These are phyloP conservation scores for Coptotermes formosanus DNA, from an alignment of 1,140 invertebrate species.

Conservation along the genomic window DNA sequence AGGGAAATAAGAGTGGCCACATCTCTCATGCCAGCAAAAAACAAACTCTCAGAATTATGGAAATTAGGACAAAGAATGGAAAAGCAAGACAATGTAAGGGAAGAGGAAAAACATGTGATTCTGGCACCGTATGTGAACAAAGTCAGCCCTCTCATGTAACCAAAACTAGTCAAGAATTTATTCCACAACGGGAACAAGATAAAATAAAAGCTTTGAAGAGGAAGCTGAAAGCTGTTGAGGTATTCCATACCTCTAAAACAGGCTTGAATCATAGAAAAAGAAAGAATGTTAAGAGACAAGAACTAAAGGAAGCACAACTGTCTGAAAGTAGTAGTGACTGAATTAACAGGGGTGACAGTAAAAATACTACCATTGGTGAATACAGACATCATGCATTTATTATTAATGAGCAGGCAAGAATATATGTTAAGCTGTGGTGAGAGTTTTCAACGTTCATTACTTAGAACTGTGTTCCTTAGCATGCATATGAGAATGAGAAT, in stretches of 20 bases:
- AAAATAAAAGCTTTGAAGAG: slow-evolving; percentile 61
- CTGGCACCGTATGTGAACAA: slow-evolving; percentile 28
- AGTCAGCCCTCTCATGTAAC: slow-evolving; percentile 37
- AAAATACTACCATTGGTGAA: no score
- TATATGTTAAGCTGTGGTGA: no score
- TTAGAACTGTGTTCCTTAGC: no score
- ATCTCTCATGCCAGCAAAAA: slow-evolving; percentile 38
- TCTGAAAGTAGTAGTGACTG: slow-evolving; percentile 63
- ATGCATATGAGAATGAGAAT: no score
- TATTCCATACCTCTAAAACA: slow-evolving; percentile 66
- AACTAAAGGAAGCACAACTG: slow-evolving; percentile 60
- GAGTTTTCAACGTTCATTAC: no score
- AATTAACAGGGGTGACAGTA: not conserved
- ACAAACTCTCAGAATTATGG: slow-evolving; percentile 30
- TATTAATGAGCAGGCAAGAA: no score
- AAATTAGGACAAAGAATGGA: slow-evolving; percentile 34
- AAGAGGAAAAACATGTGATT: slow-evolving; percentile 24
- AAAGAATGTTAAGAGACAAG: slow-evolving; percentile 46
- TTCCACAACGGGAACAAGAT: slow-evolving; percentile 71
- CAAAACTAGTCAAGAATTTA: slow-evolving; percentile 56
- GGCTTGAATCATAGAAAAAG: slow-evolving; percentile 55
- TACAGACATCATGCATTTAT: no score
- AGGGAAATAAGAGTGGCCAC: slow-evolving; percentile 33
- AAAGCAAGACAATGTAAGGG: slow-evolving; percentile 36
- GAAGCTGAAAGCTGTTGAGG: slow-evolving; percentile 73